Conservation (phyloP, 1,140 invertebrate genomes). For the Drosophila trapezifrons region DNA sequence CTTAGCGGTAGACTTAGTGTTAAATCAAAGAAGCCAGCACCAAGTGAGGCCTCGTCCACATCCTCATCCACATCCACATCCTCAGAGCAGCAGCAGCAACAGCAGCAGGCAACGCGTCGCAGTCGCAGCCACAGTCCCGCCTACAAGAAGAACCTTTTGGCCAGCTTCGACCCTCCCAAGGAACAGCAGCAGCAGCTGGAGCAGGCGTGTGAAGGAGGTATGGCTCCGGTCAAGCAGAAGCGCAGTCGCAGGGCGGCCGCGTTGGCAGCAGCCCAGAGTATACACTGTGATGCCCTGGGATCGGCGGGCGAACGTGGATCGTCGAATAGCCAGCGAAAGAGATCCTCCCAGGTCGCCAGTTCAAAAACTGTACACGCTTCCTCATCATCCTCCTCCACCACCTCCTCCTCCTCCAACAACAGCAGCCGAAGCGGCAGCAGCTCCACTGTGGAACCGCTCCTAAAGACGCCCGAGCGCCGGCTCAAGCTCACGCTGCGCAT, state of each 20-base stretch:
- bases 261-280: conserved; percentile 60
- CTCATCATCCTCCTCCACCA: not conserved
- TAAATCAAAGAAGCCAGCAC: conserved; percentile 62
- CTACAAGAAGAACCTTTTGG: conserved; percentile 80
- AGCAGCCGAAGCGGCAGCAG: conserved; percentile 5
- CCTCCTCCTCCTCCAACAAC: not conserved
- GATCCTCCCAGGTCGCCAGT: not conserved
- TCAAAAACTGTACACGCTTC: not conserved
- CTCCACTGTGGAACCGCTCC: conserved; percentile 64
- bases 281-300: conserved; percentile 66
- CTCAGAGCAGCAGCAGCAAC: conserved; percentile 47
- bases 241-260: conserved; percentile 67
- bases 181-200: conserved; percentile 19
- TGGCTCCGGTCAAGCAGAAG: conserved; percentile 50
- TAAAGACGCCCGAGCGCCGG: conserved; percentile 86
- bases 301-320: conserved; percentile 2
- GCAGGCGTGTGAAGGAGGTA: conserved; percentile 3
- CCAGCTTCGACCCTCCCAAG: conserved; percentile 61
- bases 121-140: conserved; percentile 66
- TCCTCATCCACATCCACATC: conserved; percentile 36
- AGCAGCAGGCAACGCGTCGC: conserved; percentile 51
- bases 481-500: conserved; percentile 92
- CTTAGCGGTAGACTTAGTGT: conserved; percentile 74
- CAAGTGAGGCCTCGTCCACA: conserved; percentile 51
- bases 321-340: conserved; percentile 14